Evolutionary conservation across 2,888 invertebrate genomes (phyloP).

Genomic region (Stictocephala bisonia): DNA sequence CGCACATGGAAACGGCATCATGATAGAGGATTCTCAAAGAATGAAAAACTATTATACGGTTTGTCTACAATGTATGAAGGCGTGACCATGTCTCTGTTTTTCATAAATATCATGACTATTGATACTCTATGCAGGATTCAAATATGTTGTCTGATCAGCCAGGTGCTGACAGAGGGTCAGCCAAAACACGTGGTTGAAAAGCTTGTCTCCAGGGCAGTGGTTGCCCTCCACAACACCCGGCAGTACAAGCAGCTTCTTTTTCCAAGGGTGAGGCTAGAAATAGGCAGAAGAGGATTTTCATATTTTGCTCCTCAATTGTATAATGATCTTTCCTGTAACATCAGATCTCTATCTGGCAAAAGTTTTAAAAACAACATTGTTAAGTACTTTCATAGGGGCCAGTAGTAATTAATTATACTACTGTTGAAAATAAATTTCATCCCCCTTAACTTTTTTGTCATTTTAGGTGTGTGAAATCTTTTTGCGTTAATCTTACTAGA

Average conservation of each 20-base stretch:
- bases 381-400: too few species aligned
- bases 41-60: neutral
- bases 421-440: too few species aligned
- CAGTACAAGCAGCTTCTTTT: too few species aligned
- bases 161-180: neutral
- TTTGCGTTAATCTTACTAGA: too few species aligned
- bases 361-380: too few species aligned
- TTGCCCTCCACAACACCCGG: neutral
- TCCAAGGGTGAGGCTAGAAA: neutral
- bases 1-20: neutral
- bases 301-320: neutral
- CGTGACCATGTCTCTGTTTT: neutral
- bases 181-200: neutral
- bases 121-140: neutral
- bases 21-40: neutral
- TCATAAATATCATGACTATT: neutral
- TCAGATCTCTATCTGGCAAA: too few species aligned
- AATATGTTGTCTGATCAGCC: neutral
- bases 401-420: too few species aligned
- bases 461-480: too few species aligned
- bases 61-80: neutral
- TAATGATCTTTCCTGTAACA: neutral
- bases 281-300: neutral
- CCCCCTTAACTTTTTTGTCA: too few species aligned
- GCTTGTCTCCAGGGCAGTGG: neutral